Evolutionary conservation across 2,888 invertebrate genomes (phyloP).

Genomic region (Incurvaria masculella): DNA sequence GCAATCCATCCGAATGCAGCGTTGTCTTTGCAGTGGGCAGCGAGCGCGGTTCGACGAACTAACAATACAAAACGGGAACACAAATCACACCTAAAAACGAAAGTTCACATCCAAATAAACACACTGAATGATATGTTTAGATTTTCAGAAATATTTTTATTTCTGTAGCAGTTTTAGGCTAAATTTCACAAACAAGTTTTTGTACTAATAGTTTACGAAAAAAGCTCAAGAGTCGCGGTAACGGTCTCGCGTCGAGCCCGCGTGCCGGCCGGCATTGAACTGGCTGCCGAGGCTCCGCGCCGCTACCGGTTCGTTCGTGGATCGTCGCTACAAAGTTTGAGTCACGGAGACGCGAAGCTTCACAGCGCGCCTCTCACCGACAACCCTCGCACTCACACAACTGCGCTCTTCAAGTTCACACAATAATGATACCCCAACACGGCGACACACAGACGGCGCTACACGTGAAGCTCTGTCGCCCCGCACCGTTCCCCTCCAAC

Average conservation of each 20-base stretch:
- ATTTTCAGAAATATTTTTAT: too few relatives aligned
- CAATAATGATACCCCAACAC: constrained; percentile 57
- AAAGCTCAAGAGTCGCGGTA: constrained; percentile 32
- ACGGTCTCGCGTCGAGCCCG: constrained; percentile 32
- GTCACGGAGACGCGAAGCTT: constrained; percentile 57
- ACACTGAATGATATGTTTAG: constrained; percentile 23
- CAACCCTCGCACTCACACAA: constrained; percentile 52
- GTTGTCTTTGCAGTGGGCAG: too few relatives aligned
- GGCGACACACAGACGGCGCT: constrained; percentile 13
- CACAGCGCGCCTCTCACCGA: constrained; percentile 57
- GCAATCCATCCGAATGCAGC: too few relatives aligned
- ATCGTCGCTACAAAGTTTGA: constrained; percentile 54
- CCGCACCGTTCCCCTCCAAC: constrained; percentile 53
- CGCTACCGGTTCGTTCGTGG: constrained; percentile 22
- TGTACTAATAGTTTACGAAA: constrained; percentile 31
- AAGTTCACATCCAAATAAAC: constrained; percentile 9
- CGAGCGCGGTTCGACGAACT: too few relatives aligned
- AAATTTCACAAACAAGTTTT: constrained; percentile 37
- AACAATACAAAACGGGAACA: constrained; percentile 7
- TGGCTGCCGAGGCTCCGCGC: constrained; percentile 26
- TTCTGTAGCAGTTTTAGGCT: too few relatives aligned
- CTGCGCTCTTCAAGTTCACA: constrained; percentile 55
- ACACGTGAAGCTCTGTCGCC: constrained; percentile 28
- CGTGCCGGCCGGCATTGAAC: constrained; percentile 52
- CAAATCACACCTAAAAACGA: constrained; percentile 11